Percentiles rank a stretch among this genome's conserved stretches.
Evolutionary conservation across 2,797 vertebrate species (phyloP).

Genomic region (Diplodus sargus): DNA sequence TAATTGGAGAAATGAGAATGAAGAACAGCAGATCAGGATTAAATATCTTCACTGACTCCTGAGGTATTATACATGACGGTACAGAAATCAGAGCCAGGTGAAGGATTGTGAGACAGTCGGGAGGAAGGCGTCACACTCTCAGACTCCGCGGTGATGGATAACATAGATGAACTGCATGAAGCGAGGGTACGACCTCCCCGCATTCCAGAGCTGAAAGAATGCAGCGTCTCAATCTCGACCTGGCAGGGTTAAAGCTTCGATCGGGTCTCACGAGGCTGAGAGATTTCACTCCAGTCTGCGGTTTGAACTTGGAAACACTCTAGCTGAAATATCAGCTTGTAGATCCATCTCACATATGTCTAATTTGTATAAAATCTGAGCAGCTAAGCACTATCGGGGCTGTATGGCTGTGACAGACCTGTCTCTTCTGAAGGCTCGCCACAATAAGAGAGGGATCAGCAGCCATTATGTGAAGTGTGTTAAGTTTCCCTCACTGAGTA

Average conservation of each 20-base stretch:
- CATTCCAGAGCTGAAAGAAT: slow-evolving; percentile 73
- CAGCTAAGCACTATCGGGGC: slow-evolving; percentile 28
- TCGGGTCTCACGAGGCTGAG: slow-evolving; percentile 14
- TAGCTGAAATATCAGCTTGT: neutral
- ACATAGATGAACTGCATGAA: slow-evolving; percentile 30
- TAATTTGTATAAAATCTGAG: slow-evolving; percentile 37
- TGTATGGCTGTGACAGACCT: slow-evolving; percentile 45
- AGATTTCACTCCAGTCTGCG: slow-evolving; percentile 11
- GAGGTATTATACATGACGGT: neutral
- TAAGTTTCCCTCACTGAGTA: neutral
- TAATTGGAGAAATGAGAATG: neutral
- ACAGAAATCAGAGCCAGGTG: neutral
- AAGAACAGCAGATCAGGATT: neutral
- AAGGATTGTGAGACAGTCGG: slow-evolving; percentile 2
- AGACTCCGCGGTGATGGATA: slow-evolving; percentile 43
- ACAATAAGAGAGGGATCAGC: slow-evolving; percentile 7
- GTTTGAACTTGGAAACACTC: slow-evolving; percentile 29
- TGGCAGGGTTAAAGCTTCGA: slow-evolving; percentile 24
- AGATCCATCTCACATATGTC: neutral
- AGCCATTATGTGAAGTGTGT: neutral
- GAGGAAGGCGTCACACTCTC: neutral
- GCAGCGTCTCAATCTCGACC: slow-evolving; percentile 31
- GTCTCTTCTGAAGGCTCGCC: slow-evolving; percentile 28
- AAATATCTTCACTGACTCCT: neutral
- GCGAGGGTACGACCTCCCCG: slow-evolving; percentile 39